Evolutionary conservation across 2,888 invertebrate genomes (phyloP), one percentile per base, ranked within the genome.

Genomic region (Thymelicus lineola): DNA sequence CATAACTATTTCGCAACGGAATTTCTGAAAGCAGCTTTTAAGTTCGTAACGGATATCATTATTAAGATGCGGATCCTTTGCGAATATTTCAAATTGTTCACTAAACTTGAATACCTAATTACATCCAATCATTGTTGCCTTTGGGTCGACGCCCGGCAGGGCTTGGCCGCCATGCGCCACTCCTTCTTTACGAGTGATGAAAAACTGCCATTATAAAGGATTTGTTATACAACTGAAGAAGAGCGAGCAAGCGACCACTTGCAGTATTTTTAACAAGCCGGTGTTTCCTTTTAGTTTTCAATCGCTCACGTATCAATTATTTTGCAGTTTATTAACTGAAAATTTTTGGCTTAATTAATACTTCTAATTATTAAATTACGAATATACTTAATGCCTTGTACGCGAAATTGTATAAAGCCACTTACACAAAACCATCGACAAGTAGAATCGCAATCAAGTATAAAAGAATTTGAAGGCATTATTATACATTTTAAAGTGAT

Each of bases 111-210:
- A 58, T 48, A 57, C 46, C 57, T 68, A 68, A 68, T 68, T 68
- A 68, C 62, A 68, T 57, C 45, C 57, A 46, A 61, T 38, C 46
- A 38, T 60, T 58, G 65, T 66, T 62, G 62, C 53, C 61, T 61
- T 48, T n/a, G 55, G 75, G 74, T 76, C 75, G 71, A 71, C 70
- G 76, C 73, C 80, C 76, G 75, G 63, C 61, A 76, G 83, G 90
- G 90, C 82, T 82, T 70, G 90, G 84, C 85, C 76, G 80, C 84
- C 90, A 78, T 88, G 84, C 76, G 80, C 84, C 90, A 78, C 88
- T 70, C 89, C 89, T 82, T 38, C 76, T 68, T 82, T 80, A 82
- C 82, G 81, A 81, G 79, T 85, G 82, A 85, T 85, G 84, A 82
- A 77, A 80, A 82, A 85, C 85, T 85, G 83, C 46, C 62, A 62